Evolutionary conservation across 2,888 invertebrate species (phyloP).

Genomic region (Aphodius granarius): DNA sequence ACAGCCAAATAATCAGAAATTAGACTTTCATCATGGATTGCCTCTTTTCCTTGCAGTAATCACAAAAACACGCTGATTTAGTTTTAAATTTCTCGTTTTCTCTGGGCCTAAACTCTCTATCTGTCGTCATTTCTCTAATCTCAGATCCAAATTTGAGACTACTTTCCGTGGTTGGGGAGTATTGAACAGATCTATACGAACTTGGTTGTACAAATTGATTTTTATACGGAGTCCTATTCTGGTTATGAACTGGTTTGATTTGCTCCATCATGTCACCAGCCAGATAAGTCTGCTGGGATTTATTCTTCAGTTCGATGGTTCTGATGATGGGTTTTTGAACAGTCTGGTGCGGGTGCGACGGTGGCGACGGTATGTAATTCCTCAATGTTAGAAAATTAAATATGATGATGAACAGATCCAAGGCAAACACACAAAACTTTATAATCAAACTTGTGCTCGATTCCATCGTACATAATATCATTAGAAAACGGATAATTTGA

Average conservation of each 20-base stretch:
- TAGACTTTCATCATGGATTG: not conserved
- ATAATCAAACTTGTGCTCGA: slow-evolving; percentile 21
- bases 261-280: slow-evolving; percentile 16
- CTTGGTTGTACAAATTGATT: not conserved
- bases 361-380: slow-evolving; percentile 18
- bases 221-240: not conserved
- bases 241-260: not conserved
- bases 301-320: slow-evolving; percentile 10
- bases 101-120: slow-evolving; percentile 4
- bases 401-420: slow-evolving; percentile 22
- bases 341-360: not conserved
- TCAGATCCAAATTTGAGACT: slow-evolving; percentile 16
- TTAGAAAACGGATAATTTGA: slow-evolving; percentile 23
- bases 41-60: slow-evolving; percentile 19
- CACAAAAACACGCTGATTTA: slow-evolving; percentile 16
- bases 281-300: slow-evolving; percentile 21
- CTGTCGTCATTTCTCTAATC: not conserved
- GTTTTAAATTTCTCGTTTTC: not conserved
- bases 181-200: not conserved
- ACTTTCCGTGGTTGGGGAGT: not conserved
- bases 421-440: slow-evolving; percentile 20
- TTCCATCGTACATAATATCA: slow-evolving; percentile 16
- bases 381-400: slow-evolving; percentile 24
- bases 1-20: not conserved
- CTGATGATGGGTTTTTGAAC: not conserved